Evolutionary conservation across 2,113 vertebrate species (phyloP).

Genomic region (Aspiorhynchus laticeps): DNA sequence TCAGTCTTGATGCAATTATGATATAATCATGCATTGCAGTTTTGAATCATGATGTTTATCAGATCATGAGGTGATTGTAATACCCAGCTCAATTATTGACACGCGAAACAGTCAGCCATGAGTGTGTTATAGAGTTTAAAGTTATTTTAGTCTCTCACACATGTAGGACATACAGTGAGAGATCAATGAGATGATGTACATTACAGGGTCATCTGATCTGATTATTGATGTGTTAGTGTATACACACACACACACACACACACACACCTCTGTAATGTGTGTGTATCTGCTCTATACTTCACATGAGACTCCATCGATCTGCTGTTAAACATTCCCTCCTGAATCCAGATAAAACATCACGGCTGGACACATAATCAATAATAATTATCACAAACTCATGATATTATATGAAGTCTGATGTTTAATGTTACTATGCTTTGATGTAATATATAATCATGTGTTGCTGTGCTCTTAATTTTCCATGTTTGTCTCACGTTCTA

Average conservation of each 20-base stretch:
- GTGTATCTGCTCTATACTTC: background rate
- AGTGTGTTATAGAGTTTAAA: background rate
- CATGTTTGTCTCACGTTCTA: background rate
- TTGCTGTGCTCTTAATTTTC: background rate
- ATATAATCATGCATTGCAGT: no score
- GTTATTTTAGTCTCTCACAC: background rate
- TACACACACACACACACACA: background rate
- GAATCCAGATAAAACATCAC: constrained; percentile 7
- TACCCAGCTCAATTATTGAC: no score
- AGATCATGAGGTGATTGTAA: no score
- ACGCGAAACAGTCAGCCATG: no score
- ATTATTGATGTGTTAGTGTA: constrained; percentile 62
- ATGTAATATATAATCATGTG: background rate
- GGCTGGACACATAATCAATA: background rate
- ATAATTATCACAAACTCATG: background rate
- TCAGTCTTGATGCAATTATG: no score
- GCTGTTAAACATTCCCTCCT: background rate
- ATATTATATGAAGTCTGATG: background rate
- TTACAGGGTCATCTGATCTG: constrained; percentile 74
- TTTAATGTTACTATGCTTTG: background rate
- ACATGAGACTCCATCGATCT: background rate
- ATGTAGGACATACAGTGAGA: background rate
- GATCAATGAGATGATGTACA: constrained; percentile 60
- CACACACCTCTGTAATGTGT: background rate
- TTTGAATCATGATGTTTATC: no score